Evolutionary conservation across 2,888 invertebrate genomes (phyloP).

Genomic region (Tineola bisselliella): DNA sequence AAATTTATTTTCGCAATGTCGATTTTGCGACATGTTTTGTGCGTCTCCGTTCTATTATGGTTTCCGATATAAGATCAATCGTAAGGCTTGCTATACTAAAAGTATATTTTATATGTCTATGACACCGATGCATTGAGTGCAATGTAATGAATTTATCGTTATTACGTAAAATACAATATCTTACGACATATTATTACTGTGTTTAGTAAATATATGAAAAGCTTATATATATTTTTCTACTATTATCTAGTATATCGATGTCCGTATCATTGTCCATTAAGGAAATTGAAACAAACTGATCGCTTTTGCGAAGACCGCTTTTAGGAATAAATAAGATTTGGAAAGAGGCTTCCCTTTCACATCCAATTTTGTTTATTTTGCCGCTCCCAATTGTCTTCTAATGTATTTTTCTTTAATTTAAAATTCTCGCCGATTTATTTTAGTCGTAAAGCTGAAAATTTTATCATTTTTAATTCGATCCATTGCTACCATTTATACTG

Average conservation of each 20-base stretch:
- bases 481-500: too few relatives aligned
- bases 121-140: not conserved
- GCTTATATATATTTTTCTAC: not conserved
- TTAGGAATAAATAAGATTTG: constrained; percentile 6
- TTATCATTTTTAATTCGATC: too few relatives aligned
- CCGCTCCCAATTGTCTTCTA: not conserved
- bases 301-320: constrained; percentile 3
- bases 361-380: not conserved
- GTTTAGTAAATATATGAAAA: too few relatives aligned
- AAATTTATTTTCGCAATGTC: constrained; percentile 11
- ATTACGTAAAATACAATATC: too few relatives aligned
- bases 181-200: too few relatives aligned
- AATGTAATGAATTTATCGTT: too few relatives aligned
- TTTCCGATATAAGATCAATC: constrained; percentile 13
- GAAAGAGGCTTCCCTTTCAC: not conserved
- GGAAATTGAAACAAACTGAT: constrained; percentile 6
- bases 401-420: constrained; percentile 7
- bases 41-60: constrained; percentile 9
- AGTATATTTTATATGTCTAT: not conserved
- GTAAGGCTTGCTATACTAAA: not conserved
- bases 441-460: not conserved
- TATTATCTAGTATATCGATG: not conserved
- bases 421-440: not conserved
- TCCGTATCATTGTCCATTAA: not conserved
- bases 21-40: constrained; percentile 6